Base-by-base conservation (phyloP, 2,113 vertebrate species). In the Triplophysa dalaica region DNA sequence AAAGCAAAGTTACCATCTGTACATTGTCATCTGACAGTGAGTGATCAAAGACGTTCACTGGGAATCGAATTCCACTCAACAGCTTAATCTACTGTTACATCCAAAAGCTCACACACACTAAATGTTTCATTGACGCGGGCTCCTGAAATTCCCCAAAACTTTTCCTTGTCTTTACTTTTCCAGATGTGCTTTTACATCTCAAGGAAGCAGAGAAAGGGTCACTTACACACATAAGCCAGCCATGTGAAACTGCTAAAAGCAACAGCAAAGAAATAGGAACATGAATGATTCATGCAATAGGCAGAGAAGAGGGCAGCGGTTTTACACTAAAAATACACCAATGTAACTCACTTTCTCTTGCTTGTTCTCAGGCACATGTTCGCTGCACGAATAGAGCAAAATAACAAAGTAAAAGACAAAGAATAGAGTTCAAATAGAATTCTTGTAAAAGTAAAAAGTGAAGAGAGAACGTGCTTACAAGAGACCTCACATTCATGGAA, bases 211-310 rank as follows among this genome's bases (percentile, higher is more conserved):
- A 74, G 45, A 45, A 24, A 33, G 13, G 1, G 3, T 7, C 54
- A 66, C 21, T 43, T 3, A 10, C 7, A 11, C 43, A 81, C 11
- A 29, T 38, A 43, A 61, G 58, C 29, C 38, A 78, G 62, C 29
- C 78, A 58, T 2, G 33, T 66, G 14, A 65, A 19, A 19, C 7
- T 1, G 54, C 41, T 68, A 52, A 80, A 79, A 70, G 58, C 56
- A 61, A 60, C 29, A 58, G 67, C 66, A 62, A 58, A 61, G 48
- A 56, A 56, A 50, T 54, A 60, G 45, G 66, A 43, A 54, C 75
- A 84, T 80, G 22, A 86, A 85, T 79, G 76, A 86, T 83, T 79
- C 61, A 85, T 82, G 64, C 45, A 33, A 52, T 38, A 56, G 78
- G 19, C 22, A 24, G n/a, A 13, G 43, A 54, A 54, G 75, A 38